These are phyloP conservation scores for Hypselothyrea guttata DNA, from an alignment of 2,888 invertebrate species.

Conservation along the genomic window DNA sequence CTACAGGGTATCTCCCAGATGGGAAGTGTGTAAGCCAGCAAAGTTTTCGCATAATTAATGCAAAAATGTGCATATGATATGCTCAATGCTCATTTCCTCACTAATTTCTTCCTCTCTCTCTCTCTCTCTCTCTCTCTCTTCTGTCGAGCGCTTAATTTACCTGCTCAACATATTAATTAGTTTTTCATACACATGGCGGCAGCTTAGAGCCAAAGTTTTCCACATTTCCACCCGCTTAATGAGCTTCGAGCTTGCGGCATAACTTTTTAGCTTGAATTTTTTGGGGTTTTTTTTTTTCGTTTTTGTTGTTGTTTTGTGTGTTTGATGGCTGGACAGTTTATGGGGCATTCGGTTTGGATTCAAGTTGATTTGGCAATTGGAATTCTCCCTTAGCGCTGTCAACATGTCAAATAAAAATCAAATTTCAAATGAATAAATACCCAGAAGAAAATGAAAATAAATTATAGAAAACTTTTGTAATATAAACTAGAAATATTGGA, in stretches of 20 bases:
- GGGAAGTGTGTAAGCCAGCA: constrained; percentile 24
- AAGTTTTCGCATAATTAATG: constrained; percentile 75
- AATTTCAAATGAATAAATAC: constrained; percentile 74
- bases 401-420: constrained; percentile 78
- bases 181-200: constrained; percentile 39
- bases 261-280: constrained; percentile 28
- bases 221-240: constrained; percentile 39
- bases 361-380: constrained; percentile 14
- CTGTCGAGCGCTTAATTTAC: constrained; percentile 27
- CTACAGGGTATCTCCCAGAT: constrained; percentile 25
- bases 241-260: constrained; percentile 36
- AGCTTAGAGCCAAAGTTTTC: constrained; percentile 8
- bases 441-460: constrained; percentile 71
- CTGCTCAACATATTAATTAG: constrained; percentile 72
- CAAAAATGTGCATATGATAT: constrained; percentile 52
- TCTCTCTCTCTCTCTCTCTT: neutral
- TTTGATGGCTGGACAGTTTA: too few relatives aligned
- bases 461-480: constrained; percentile 73
- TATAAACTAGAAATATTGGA: constrained; percentile 64
- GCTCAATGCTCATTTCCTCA: constrained; percentile 47
- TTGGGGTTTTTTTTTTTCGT: constrained; percentile 2
- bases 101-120: constrained; percentile 8
- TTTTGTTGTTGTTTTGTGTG: constrained; percentile 17
- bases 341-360: too few relatives aligned
- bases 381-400: constrained; percentile 56